These are phyloP conservation scores for Zygogramma bicolorata DNA, from an alignment of 2,888 invertebrate genomes.

Conservation along the genomic window DNA sequence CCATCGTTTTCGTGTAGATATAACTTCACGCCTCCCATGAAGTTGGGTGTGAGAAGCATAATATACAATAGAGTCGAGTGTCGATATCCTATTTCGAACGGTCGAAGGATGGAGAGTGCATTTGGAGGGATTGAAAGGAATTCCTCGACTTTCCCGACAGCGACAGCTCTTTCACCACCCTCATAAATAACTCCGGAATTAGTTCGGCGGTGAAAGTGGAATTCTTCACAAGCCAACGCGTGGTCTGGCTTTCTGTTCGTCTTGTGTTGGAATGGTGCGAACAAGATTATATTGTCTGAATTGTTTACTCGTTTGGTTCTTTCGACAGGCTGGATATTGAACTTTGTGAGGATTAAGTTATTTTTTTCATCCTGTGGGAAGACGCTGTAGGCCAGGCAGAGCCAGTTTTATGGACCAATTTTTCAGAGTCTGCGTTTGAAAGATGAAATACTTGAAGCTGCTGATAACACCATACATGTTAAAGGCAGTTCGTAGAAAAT, in stretches of 20 bases:
- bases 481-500: too few species aligned
- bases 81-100: slow-evolving; percentile 46
- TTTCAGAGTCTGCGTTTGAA: too few species aligned
- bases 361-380: too few species aligned
- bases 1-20: too few species aligned
- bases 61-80: slow-evolving; percentile 28
- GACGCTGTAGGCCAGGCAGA: too few species aligned
- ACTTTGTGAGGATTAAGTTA: too few species aligned
- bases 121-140: slow-evolving; percentile 40
- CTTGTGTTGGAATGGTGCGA: not conserved
- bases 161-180: slow-evolving; percentile 26
- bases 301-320: too few species aligned
- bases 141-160: slow-evolving; percentile 37
- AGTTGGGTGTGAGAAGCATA: not conserved
- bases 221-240: not conserved
- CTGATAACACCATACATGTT: too few species aligned
- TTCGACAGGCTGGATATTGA: too few species aligned
- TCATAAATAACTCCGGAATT: slow-evolving; percentile 2
- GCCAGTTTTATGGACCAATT: too few species aligned
- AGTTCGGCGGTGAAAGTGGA: not conserved
- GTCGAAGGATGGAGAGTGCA: slow-evolving; percentile 41
- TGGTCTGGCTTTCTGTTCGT: not conserved
- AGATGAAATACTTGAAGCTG: too few species aligned
- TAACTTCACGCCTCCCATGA: too few species aligned
- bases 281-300: not conserved